phyloP scores from a whole-genome alignment of 1,140 invertebrate species.

The Arion vulgaris region DNA sequence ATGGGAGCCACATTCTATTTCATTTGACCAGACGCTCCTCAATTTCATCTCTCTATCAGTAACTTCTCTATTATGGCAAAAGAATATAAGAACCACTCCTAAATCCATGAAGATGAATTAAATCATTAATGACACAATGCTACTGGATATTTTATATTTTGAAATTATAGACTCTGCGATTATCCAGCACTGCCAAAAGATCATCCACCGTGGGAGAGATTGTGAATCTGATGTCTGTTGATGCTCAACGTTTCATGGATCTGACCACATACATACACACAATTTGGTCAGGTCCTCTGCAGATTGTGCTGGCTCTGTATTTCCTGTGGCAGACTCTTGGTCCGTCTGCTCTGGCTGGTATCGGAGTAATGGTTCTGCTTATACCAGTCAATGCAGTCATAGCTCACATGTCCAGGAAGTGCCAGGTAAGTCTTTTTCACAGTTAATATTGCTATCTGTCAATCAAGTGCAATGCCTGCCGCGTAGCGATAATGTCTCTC shows the following conservation, averaged over 20 bases:
- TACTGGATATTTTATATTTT: no score
- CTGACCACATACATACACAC: constrained; percentile 87
- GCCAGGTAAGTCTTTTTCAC: constrained; percentile 73
- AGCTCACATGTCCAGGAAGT: constrained; percentile 81
- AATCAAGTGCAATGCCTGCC: no score
- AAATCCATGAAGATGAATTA: no score
- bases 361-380: constrained; percentile 72
- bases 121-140: no score
- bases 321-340: constrained; percentile 88
- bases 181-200: constrained; percentile 68
- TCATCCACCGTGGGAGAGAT: constrained; percentile 78
- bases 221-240: constrained; percentile 77
- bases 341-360: constrained; percentile 70
- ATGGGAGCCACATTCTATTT: no score
- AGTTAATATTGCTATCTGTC: no score
- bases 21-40: no score
- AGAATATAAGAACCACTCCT: no score
- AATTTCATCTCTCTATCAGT: no score
- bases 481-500: no score
- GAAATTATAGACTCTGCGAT: constrained; percentile 65
- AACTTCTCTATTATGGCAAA: no score
- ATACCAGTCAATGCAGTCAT: constrained; percentile 86
- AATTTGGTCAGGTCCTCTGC: constrained; percentile 96
- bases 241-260: constrained; percentile 75
- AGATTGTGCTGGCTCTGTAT: constrained; percentile 89